Percentiles rank a stretch among this genome's conserved stretches.
phyloP scores from a whole-genome alignment of 2,113 vertebrate species.

The Shinisaurus crocodilurus region DNA sequence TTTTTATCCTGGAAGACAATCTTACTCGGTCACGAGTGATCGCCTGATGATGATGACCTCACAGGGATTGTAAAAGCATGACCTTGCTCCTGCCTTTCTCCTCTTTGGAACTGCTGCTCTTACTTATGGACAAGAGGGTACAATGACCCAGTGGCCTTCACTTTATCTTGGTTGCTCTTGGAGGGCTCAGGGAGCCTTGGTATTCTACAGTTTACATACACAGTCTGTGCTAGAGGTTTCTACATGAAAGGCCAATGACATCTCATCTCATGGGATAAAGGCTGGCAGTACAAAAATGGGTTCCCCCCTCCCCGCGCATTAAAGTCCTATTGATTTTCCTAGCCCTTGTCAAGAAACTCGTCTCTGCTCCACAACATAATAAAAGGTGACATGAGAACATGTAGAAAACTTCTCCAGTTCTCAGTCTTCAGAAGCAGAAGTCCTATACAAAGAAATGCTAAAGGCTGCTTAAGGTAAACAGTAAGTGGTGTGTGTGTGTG shows the following conservation, averaged over 20 bases:
- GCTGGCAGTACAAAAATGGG: neutral
- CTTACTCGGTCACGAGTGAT: no score
- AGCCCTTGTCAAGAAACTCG: neutral
- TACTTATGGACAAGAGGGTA: neutral
- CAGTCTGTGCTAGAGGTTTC: neutral
- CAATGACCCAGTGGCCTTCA: neutral
- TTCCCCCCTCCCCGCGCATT: neutral
- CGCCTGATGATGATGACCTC: no score
- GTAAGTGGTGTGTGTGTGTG: neutral
- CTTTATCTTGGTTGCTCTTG: neutral
- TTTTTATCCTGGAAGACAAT: no score
- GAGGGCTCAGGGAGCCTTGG: neutral
- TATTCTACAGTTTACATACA: neutral
- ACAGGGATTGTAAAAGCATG: neutral
- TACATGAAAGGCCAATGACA: neutral
- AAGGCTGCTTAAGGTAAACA: neutral
- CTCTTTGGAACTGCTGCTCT: neutral
- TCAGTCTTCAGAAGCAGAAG: neutral
- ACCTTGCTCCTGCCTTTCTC: neutral
- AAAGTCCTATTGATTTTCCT: slow-evolving; percentile 1
- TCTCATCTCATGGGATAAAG: slow-evolving; percentile 7
- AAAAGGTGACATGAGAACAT: neutral
- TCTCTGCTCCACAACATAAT: neutral
- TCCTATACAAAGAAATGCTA: neutral
- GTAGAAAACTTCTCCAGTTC: neutral